Percentiles rank a stretch among this genome's conserved stretches.
phyloP scores from a whole-genome alignment of 2,113 vertebrate genomes.

The Coptodon rendalli region DNA sequence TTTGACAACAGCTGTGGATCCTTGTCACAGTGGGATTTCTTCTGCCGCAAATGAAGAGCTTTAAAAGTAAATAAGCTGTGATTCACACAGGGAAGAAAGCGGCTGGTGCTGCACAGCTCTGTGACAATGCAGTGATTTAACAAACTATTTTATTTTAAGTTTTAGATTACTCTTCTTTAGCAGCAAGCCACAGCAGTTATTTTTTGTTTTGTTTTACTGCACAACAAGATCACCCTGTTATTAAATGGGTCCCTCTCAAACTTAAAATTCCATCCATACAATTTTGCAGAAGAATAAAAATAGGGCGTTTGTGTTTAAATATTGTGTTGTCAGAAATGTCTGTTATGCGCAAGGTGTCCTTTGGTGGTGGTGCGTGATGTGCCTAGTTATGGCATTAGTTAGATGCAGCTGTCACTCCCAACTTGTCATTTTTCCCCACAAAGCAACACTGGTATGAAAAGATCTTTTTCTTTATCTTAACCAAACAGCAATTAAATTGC shows the following conservation, averaged over 20 bases:
- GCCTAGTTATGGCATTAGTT: neutral
- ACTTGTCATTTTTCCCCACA: neutral
- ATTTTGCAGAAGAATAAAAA: neutral
- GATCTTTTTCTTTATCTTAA: neutral
- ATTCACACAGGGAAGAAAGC: neutral
- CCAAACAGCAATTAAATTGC: neutral
- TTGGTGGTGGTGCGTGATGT: neutral
- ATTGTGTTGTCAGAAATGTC: neutral
- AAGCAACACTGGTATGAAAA: neutral
- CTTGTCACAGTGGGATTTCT: conserved; percentile 1
- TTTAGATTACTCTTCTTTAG: neutral
- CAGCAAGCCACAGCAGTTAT: neutral
- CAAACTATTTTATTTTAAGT: neutral
- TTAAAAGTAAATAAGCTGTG: neutral
- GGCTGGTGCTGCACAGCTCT: neutral
- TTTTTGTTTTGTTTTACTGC: neutral
- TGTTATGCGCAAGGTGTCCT: neutral
- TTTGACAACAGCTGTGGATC: conserved; percentile 18
- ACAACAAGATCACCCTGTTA: neutral
- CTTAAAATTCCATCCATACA: neutral
- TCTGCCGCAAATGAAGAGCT: neutral
- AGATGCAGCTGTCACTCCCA: neutral
- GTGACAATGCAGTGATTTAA: neutral
- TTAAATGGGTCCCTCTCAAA: neutral
- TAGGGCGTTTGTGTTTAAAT: neutral